Base-by-base conservation (phyloP, 2,797 vertebrate genomes). In the Dendrocincla fuliginosa region DNA sequence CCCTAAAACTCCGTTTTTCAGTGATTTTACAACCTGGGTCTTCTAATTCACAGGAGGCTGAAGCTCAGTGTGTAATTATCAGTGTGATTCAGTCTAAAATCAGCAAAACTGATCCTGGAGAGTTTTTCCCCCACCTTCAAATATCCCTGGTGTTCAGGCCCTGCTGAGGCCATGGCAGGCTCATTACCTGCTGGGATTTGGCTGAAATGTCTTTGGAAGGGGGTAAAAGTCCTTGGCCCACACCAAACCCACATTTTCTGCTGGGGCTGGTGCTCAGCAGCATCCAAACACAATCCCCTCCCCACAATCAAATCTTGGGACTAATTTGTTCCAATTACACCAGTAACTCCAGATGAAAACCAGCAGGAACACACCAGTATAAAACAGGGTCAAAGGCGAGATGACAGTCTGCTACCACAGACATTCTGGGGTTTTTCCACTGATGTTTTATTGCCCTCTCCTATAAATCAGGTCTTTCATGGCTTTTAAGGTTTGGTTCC, bases 91-190 rank as follows among this genome's bases (percentile, higher is more conserved):
- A 13, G 25, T 9, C 47, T 30, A 74, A 93, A 87, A 87, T 22
- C 47, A 57, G 15, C 44, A 79, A 42, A 74, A 16, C 8, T 42
- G 10, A 17, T 87, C 35, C 41, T 84, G 33, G 16, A 50, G 46
- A 27, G 4, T 3, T 53, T 39, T 8, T 0, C 1, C 8, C 3
- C 0, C 5, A 39, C 2, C 13, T n/a, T 70, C 39, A 19, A 30
- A 55, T 18, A 11, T 6, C 24, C 16, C 27, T 3, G 0, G 46
- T 42, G 16, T 24, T 20, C 46, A 22, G 37, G 52, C 39, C n/a
- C 24, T 56, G 8, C 42, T 70, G 27, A 76, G 55, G 37, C 41
- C 41, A 8, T n/a, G 20, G 16, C 16, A 19, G 28, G 27, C 44
- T 50, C 1, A 0, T 25, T 11, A 4, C 47, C 59, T 52, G 37